Percentiles rank a stretch among this genome's conserved stretches.
Evolutionary conservation across 2,797 vertebrate genomes (phyloP).

Genomic region (Eulemur coronatus): DNA sequence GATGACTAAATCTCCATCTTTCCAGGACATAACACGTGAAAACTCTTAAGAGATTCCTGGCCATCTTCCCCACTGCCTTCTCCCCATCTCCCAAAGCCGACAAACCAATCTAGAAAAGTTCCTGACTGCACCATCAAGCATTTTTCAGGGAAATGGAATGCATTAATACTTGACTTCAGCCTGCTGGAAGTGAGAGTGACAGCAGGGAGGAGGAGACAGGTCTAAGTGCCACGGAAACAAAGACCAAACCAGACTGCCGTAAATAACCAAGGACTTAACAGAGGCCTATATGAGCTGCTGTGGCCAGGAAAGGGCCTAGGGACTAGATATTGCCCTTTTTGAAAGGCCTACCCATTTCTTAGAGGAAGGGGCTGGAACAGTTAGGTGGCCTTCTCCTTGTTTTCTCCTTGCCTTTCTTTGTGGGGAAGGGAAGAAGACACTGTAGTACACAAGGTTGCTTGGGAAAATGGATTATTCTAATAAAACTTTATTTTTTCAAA

Average conservation of each 20-base stretch:
- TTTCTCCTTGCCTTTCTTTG: constrained; percentile 45
- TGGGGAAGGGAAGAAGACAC: constrained; percentile 73
- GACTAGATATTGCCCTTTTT: neutral
- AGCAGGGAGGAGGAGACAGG: neutral
- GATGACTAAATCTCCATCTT: constrained; percentile 28
- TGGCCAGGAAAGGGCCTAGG: neutral
- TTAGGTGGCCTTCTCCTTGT: neutral
- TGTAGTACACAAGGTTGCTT: constrained; percentile 70
- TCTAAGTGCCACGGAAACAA: constrained; percentile 10
- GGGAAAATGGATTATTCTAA: constrained; percentile 82
- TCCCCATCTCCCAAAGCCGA: neutral
- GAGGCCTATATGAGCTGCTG: neutral
- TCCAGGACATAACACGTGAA: neutral
- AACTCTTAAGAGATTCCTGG: neutral
- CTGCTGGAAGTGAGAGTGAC: constrained; percentile 27
- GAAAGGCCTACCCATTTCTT: neutral
- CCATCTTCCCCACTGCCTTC: neutral
- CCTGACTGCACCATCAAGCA: constrained; percentile 4
- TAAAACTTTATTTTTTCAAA: constrained; percentile 84
- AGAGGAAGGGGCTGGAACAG: neutral
- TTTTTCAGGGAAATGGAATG: constrained; percentile 32
- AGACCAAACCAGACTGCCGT: constrained; percentile 3
- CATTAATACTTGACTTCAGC: constrained; percentile 42
- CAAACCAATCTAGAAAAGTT: constrained; percentile 45
- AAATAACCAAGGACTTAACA: constrained; percentile 35